Conservation (phyloP, 2,797 vertebrate species). For the Euthynnus affinis region DNA sequence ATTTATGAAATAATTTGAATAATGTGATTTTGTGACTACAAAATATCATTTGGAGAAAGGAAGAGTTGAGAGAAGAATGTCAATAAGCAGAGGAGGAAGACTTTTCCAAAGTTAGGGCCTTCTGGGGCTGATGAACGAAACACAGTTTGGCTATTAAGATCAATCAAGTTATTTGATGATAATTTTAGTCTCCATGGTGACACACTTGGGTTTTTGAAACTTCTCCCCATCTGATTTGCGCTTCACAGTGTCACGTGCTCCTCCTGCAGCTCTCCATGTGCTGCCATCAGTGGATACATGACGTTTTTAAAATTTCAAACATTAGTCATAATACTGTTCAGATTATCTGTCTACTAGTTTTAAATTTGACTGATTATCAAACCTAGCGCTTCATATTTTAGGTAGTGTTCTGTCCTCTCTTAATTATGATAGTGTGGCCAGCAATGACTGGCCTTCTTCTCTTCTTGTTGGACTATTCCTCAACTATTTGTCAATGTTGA, state of each 20-base stretch:
- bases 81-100: conserved; percentile 24
- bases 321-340: background rate
- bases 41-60: conserved; percentile 48
- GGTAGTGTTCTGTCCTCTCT: no score
- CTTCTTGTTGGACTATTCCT: no score
- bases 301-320: background rate
- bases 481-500: no score
- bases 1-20: conserved; percentile 68
- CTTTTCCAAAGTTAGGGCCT: conserved; percentile 1
- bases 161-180: conserved; percentile 20
- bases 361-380: no score
- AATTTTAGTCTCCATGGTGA: conserved; percentile 20
- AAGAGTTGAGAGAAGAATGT: conserved; percentile 10
- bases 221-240: background rate
- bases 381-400: no score
- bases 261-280: background rate
- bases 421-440: no score
- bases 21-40: conserved; percentile 62
- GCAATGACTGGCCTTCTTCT: no score
- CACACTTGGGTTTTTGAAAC: background rate
- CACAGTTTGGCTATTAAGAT: background rate
- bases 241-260: background rate
- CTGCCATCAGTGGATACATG: no score
- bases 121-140: conserved; percentile 9
- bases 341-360: no score